Conservation (phyloP, 2,113 vertebrate species). For the Quiscalus mexicanus region DNA sequence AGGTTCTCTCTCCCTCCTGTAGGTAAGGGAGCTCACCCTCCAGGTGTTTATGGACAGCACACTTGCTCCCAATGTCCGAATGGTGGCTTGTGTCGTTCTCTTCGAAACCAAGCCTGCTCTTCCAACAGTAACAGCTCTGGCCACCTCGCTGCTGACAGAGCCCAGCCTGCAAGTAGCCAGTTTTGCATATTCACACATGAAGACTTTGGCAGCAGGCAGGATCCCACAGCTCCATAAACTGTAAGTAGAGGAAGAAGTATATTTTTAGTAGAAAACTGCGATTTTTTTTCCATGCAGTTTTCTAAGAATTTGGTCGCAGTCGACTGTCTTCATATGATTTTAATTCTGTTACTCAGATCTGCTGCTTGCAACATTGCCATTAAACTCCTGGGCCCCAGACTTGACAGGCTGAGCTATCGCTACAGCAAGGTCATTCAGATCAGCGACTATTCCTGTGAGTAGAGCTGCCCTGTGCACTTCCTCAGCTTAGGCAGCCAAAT, state of each 20-base stretch:
- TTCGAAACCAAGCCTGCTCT: conserved; percentile 83
- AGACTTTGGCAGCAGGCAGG: conserved; percentile 76
- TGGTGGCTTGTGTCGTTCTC: conserved; percentile 81
- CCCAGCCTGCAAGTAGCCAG: conserved; percentile 83
- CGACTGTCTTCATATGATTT: background rate
- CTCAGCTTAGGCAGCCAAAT: background rate
- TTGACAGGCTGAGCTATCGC: conserved; percentile 76
- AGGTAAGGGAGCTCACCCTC: conserved; percentile 80
- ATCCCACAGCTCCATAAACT: conserved; percentile 73
- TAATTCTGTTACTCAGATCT: conserved; percentile 68
- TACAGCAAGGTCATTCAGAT: conserved; percentile 82
- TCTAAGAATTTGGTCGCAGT: background rate
- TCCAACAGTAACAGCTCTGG: conserved; percentile 75
- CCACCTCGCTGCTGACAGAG: conserved; percentile 76
- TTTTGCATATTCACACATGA: conserved; percentile 86
- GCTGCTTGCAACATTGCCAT: conserved; percentile 82
- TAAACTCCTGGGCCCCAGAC: conserved; percentile 77
- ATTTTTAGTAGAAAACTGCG: background rate
- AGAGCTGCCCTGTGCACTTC: background rate
- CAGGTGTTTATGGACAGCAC: conserved; percentile 80
- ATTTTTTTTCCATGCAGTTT: background rate
- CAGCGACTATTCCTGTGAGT: conserved; percentile 79
- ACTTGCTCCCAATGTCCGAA: conserved; percentile 81
- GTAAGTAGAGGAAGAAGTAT: conserved; percentile 72
- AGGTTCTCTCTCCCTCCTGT: background rate